These are phyloP conservation scores for Sinotaia quadrata DNA, from an alignment of 2,888 invertebrate genomes.

Conservation along the genomic window DNA sequence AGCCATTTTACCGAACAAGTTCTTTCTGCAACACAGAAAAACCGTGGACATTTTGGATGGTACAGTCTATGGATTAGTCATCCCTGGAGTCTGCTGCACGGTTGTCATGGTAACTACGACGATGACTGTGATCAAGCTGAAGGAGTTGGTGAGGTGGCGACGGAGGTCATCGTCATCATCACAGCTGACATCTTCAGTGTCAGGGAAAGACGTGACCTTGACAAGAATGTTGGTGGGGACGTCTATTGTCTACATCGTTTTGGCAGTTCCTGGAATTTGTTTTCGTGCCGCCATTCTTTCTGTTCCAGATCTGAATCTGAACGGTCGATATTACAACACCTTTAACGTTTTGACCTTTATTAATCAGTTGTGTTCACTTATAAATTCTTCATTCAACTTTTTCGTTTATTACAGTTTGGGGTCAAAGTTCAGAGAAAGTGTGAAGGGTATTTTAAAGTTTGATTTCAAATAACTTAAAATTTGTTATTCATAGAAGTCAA, in stretches of 20 bases:
- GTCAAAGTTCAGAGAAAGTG: not conserved
- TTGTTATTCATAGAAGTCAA: no score
- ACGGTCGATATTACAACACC: not conserved
- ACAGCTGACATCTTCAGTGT: no score
- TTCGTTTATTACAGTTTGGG: constrained; percentile 5
- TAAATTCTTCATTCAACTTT: not conserved
- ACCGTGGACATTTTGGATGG: not conserved
- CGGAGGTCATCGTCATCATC: not conserved
- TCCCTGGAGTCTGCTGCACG: not conserved
- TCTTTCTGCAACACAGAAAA: not conserved
- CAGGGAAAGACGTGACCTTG: constrained; percentile 5
- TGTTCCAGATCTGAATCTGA: not conserved
- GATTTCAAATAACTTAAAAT: no score
- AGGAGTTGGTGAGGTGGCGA: not conserved
- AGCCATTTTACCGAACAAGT: not conserved
- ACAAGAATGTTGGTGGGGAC: constrained; percentile 18
- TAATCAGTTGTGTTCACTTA: not conserved
- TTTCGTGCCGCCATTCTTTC: not conserved
- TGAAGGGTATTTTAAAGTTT: not conserved
- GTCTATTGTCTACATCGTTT: constrained; percentile 6
- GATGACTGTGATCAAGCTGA: not conserved
- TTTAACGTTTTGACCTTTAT: not conserved
- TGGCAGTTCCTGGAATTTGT: not conserved
- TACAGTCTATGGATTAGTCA: not conserved
- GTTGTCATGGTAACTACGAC: not conserved